phyloP scores from a whole-genome alignment of 2,797 vertebrate species.

The Hipposideros larvatus region DNA sequence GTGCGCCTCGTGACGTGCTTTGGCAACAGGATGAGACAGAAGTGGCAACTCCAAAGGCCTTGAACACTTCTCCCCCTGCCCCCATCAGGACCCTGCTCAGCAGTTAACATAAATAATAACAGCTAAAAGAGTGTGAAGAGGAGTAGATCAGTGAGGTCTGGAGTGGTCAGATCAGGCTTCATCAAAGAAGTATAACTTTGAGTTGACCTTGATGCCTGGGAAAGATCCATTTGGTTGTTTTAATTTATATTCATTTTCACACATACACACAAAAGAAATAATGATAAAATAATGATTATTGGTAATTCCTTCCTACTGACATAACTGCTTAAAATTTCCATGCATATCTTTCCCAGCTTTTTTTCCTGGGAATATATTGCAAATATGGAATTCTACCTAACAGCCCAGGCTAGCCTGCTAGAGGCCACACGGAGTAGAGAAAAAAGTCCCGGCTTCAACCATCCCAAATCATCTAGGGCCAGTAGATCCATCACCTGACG shows the following conservation, averaged over 20 bases:
- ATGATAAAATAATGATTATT: conserved; percentile 54
- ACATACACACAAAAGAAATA: not conserved
- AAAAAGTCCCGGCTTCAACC: not conserved
- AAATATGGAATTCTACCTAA: conserved; percentile 31
- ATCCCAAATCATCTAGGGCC: not conserved
- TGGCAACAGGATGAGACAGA: not conserved
- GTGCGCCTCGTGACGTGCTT: not conserved
- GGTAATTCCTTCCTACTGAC: conserved; percentile 18
- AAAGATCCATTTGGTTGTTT: not conserved
- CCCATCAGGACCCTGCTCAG: not conserved
- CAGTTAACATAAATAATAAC: not conserved
- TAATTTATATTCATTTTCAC: conserved; percentile 17
- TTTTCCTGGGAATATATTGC: not conserved
- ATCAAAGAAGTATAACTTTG: not conserved
- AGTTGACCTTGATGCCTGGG: not conserved
- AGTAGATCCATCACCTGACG: not conserved
- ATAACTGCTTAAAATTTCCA: conserved; percentile 46
- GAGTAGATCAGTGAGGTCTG: not conserved
- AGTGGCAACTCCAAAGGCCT: not conserved
- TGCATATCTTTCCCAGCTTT: not conserved
- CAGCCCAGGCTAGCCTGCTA: not conserved
- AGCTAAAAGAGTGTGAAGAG: not conserved
- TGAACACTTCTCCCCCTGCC: too few relatives aligned
- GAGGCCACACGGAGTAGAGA: not conserved
- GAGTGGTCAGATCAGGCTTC: not conserved